Evolutionary conservation across 23 tunicate genomes (phyloP), one percentile per base, ranked within the genome.

Genomic region (Aplidium turbinatum): DNA sequence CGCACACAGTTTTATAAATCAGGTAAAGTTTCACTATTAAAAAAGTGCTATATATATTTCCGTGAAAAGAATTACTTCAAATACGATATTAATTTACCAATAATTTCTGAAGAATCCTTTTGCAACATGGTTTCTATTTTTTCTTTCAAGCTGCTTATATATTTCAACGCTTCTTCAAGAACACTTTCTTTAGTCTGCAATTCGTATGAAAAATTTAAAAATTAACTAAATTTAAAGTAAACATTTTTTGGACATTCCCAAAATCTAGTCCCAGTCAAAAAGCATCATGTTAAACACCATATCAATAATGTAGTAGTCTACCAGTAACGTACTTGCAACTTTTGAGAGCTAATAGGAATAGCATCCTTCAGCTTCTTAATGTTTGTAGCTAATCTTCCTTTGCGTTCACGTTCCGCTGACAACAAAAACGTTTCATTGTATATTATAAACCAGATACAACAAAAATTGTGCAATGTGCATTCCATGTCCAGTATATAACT

Each of bases 341-440:
- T 47, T 16, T 47, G 19, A 21, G 58, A 19, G 7, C 47, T 45
- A 3, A 30, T 19, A 0, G 82, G 82, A 42, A 76, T 6, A 9
- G 46, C 7, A 61, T 76, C 70, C 62, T 76, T 76, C 31, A 76
- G 33, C 24, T 61, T 61, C 30, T 38, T 38, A 42, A 76, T 76
- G 23, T 42, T 35, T 13, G 82, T 56, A 60, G 82, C 68, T 18
- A 76, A 60, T 45, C 82, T 61, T 61, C 82, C 82, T 61, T 76
- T 76, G 31, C 82, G 68, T 18, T 76, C 72, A 1, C 82, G 58
- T 62, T 76, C 82, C 46, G 82, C 82, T 76, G 18, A 32, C 1
- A 31, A 2, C 31, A 42, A 9, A 42, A 9, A 9, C 13, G 11
- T 42, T 42, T 42, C 16, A 42, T 42, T 11, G 13, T 9, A 42